A percentile compares a stretch with the other conserved stretches of the same genome.
phyloP scores from a whole-genome alignment of 2,113 vertebrate species.

The Eidolon helvum region DNA sequence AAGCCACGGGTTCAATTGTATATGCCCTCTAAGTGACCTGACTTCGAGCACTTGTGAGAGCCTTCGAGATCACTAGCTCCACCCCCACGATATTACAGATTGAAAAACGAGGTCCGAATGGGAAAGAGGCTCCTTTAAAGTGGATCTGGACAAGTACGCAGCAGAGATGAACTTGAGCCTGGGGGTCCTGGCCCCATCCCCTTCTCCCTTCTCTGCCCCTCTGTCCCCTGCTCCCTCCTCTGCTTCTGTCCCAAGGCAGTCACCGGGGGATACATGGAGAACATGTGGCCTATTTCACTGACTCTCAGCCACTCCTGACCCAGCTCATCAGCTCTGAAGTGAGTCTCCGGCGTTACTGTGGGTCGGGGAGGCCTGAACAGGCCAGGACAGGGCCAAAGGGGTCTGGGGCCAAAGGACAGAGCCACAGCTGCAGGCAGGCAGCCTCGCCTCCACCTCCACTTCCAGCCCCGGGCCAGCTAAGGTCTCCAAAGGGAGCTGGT shows the following conservation, averaged over 20 bases:
- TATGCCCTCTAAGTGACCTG: neutral
- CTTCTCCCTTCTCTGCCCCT: too few species aligned
- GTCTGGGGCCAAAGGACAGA: neutral
- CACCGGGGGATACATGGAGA: neutral
- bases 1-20: neutral
- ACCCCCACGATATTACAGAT: neutral
- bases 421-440: rapidly evolving
- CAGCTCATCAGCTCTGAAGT: neutral
- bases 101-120: rapidly evolving
- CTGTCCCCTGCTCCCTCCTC: neutral
- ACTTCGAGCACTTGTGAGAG: neutral
- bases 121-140: neutral
- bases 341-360: neutral
- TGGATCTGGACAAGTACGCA: neutral
- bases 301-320: too few species aligned
- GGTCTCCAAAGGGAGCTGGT: neutral
- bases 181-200: too few species aligned
- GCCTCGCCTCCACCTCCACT: too few species aligned
- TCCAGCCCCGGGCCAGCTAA: neutral
- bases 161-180: neutral
- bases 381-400: too few species aligned
- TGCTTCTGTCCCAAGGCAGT: neutral
- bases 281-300: neutral
- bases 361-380: neutral
- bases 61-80: neutral